Evolutionary conservation across 2,113 vertebrate species (phyloP), one percentile per base, ranked within the genome.

Genomic region (Phaethornis superciliosus): DNA sequence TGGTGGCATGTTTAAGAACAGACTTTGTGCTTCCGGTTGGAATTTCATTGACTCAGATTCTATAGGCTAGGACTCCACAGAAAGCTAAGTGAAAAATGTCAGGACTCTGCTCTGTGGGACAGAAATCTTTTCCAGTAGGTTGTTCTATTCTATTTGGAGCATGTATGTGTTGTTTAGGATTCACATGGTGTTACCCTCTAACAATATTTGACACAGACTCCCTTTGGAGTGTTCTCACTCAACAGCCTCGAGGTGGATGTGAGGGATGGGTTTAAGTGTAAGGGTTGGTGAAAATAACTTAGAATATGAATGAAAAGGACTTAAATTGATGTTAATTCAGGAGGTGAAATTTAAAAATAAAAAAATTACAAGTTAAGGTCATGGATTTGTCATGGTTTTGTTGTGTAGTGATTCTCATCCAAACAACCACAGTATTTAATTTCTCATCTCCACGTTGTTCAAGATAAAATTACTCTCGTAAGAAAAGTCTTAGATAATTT

Each of bases 81-180:
- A 65, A 37, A 26, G 13, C 7, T 1, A 0, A 70, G 40, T 52
- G 1, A 18, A 51, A 64, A 67, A 23, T 6, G 0, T 17, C 79
- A 47, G 55, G 18, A 26, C 67, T 77, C 55, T 51, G 35, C 33
- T 75, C 32, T 18, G 74, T 26, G 52, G 71, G 79, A 5, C 9
- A 69, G 70, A 32, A 30, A 21, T 75, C 9, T 51, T 71, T 85
- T 64, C 72, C 0, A 15, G 33, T 56, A 22, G 33, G 65, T 60
- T 40, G 37, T 52, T 94, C 15, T 56, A 27, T 54, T 89, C 18
- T 35, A 23, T 75, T 65, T 74, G 16, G 81, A 87, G 15, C 24
- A 2, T 54, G 2, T 79, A 81, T 81, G 22, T 16, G 1, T 64
- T 75, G 60, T 37, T 88, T 77, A 47, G 85, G 75, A 27, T 37